Percentiles rank a stretch among this genome's conserved stretches.
These are phyloP conservation scores for Tretioscincus oriximinensis DNA, from an alignment of 2,113 vertebrate species.

Conservation along the genomic window DNA sequence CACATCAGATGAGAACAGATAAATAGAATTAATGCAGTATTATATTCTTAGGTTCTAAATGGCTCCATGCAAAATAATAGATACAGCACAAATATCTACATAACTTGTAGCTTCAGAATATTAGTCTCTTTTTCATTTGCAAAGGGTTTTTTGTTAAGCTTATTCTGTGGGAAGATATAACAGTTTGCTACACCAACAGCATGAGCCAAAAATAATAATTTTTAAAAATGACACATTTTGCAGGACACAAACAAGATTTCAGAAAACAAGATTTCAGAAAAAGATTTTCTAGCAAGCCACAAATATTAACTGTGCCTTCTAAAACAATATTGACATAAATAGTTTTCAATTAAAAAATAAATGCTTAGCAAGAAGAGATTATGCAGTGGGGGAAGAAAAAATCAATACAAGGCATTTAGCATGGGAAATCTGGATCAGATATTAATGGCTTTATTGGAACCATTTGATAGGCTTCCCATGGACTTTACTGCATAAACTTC, in stretches of 20 bases:
- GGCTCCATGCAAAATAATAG: background rate
- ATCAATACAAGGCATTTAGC: background rate
- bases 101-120: constrained; percentile 43
- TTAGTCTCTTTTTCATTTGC: constrained; percentile 58
- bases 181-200: constrained; percentile 61
- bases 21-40: no score
- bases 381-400: background rate
- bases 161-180: constrained; percentile 57
- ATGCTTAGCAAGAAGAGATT: background rate
- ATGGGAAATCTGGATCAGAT: background rate
- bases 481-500: background rate
- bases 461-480: background rate
- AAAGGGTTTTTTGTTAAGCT: constrained; percentile 41
- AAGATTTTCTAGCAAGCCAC: background rate
- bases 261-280: constrained; percentile 49
- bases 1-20: no score
- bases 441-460: background rate
- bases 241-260: constrained; percentile 53
- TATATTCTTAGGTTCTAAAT: background rate
- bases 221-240: constrained; percentile 60
- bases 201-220: constrained; percentile 45
- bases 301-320: constrained; percentile 29
- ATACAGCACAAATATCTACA: background rate
- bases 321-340: constrained; percentile 46
- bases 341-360: background rate